These are phyloP conservation scores for Sparus aurata DNA, from an alignment of 2,797 vertebrate species.

Conservation along the genomic window DNA sequence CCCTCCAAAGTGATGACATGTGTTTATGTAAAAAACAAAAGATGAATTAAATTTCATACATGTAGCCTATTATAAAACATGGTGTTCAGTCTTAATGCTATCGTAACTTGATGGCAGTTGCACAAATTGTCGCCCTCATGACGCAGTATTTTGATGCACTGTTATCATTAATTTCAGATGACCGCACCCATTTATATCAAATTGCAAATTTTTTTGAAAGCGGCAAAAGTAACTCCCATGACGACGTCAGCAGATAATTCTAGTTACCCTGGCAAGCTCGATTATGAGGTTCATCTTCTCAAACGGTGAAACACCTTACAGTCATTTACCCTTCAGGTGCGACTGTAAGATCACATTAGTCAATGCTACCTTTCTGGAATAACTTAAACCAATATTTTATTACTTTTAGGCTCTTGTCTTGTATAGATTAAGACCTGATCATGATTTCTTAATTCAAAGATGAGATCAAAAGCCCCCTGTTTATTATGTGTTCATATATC, in stretches of 20 bases:
- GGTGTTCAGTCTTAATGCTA: too few relatives aligned
- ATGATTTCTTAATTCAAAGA: not conserved
- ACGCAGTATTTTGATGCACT: not conserved
- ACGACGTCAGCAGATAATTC: not conserved
- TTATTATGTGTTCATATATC: not conserved
- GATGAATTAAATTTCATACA: not conserved
- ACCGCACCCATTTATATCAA: constrained; percentile 25
- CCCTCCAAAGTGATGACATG: too few relatives aligned
- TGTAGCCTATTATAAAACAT: rapidly evolving
- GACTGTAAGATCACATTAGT: not conserved
- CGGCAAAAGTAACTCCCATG: too few relatives aligned
- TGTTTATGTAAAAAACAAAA: too few relatives aligned
- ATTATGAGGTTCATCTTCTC: not conserved
- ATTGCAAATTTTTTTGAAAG: not conserved
- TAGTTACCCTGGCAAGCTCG: not conserved
- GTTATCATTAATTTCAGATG: constrained; percentile 27
- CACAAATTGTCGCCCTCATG: not conserved
- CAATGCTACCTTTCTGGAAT: not conserved
- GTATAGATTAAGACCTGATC: not conserved
- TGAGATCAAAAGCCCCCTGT: not conserved
- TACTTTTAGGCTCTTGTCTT: not conserved
- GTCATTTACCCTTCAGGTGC: not conserved
- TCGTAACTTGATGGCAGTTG: not conserved
- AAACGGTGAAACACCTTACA: not conserved
- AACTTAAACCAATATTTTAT: not conserved